Base-by-base conservation (phyloP, 2,113 vertebrate genomes). In the Crypturellus undulatus region DNA sequence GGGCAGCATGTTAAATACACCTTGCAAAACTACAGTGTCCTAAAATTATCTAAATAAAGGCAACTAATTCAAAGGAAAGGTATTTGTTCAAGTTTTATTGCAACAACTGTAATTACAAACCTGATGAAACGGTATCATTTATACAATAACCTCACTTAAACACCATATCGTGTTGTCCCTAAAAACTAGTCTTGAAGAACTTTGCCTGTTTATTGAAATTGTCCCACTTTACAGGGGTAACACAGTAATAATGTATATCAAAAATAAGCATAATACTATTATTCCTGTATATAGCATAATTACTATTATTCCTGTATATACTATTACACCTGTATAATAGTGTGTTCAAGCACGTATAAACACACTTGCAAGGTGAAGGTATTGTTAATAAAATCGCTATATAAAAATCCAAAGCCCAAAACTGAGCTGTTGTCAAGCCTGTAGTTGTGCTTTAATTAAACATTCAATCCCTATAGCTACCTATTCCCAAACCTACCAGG, bases 31-130 rank as follows among this genome's bases (percentile, higher is more conserved):
- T 0, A 9, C 21, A 10, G 1, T 0, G 4, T 47, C 68, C 84
- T 67, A 67, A 60, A 79, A 51, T 59, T 21, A 52, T 6, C 70
- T n/a, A 67, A 89, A 89, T 58, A 77, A 94, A 58, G 18, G 54
- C 64, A 82, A 87, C 10, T 21, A 11, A 77, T 28, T 7, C 32
- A 28, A 34, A 19, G 19, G 42, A 32, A 40, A 34, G 3, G 21
- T 2, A 16, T 62, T 67, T 84, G 30, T 9, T 17, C 5, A 47
- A 70, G 10, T 67, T 97, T 95, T 95, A 94, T 92, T 96, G n/a
- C 11, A 83, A 92, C 36, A 71, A 58, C 25, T 19, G 60, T 14
- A 56, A 84, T 73, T 54, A 79, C 30, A 75, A 45, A 76, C 73
- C 28, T 49, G 56, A 79, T 30, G 65, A 86, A 91, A 88, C 45